Conservation (phyloP, 2,888 invertebrate species). For the Leptarthrus brevirostris region DNA sequence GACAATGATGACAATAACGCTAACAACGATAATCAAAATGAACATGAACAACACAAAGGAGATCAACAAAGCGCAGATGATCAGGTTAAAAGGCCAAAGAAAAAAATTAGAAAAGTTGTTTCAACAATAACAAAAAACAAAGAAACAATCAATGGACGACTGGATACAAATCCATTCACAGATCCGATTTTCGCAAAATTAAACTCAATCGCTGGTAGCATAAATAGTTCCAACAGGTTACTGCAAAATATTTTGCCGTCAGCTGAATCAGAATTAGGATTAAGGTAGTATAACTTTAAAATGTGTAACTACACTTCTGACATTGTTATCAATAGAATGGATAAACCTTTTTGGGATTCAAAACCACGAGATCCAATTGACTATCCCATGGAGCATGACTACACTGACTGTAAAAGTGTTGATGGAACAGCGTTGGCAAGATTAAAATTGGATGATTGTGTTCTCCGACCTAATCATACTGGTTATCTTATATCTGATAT, state of each 20-base stretch:
- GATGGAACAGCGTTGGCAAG: constrained; percentile 58
- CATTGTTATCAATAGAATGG: constrained; percentile 55
- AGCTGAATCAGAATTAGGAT: constrained; percentile 65
- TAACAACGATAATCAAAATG: constrained; percentile 28
- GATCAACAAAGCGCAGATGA: constrained; percentile 53
- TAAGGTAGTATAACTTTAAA: constrained; percentile 57
- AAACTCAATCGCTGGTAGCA: constrained; percentile 72
- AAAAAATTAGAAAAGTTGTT: constrained; percentile 59
- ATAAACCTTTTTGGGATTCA: constrained; percentile 62
- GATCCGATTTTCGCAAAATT: constrained; percentile 74
- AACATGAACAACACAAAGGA: constrained; percentile 49
- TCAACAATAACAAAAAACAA: constrained; percentile 66
- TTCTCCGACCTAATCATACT: constrained; percentile 61
- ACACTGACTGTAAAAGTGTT: constrained; percentile 46
- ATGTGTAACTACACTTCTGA: constrained; percentile 7
- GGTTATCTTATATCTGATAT: constrained; percentile 64
- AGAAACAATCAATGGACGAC: constrained; percentile 63
- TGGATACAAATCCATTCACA: constrained; percentile 66
- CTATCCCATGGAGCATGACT: constrained; percentile 56
- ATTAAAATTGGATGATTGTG: constrained; percentile 57
- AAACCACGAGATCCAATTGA: constrained; percentile 55
- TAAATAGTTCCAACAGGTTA: constrained; percentile 72
- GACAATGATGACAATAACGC: constrained; percentile 47
- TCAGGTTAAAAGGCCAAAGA: constrained; percentile 58
- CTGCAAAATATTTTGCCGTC: constrained; percentile 72